phyloP scores from a whole-genome alignment of 2,113 vertebrate genomes.

The Hydropotes inermis region DNA sequence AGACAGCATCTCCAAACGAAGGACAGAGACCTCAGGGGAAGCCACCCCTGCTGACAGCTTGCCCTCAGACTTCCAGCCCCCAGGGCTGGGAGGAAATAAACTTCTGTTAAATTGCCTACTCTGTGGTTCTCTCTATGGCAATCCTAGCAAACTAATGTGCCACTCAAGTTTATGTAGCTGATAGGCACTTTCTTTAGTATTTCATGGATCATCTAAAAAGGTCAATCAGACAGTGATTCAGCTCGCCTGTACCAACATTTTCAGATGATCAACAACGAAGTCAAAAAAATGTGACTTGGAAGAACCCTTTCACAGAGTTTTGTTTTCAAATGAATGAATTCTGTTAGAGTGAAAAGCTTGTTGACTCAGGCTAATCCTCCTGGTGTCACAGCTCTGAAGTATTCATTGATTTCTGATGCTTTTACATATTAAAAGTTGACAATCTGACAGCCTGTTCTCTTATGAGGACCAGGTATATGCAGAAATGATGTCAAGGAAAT shows the following conservation, averaged over 20 bases:
- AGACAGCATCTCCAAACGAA: fast-evolving
- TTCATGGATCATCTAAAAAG: not conserved
- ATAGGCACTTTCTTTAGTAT: not conserved
- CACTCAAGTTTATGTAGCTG: not conserved
- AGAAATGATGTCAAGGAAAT: conserved; percentile 22
- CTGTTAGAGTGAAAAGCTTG: conserved; percentile 20
- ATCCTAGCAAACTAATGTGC: not conserved
- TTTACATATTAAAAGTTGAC: not conserved
- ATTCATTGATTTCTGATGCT: not conserved
- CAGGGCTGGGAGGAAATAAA: not conserved
- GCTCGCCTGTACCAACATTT: not conserved
- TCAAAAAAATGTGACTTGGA: not conserved
- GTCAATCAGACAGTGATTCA: not conserved
- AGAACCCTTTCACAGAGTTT: not conserved
- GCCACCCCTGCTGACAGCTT: not conserved
- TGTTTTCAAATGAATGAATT: not conserved
- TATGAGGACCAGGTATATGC: not conserved
- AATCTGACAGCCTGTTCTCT: not conserved
- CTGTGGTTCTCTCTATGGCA: not conserved
- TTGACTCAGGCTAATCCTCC: conserved; percentile 37
- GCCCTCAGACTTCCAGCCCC: not conserved
- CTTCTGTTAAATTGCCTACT: not conserved
- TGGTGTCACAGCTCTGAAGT: not conserved
- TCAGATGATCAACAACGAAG: not conserved
- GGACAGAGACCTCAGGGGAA: not conserved